phyloP scores from a whole-genome alignment of 1,140 invertebrate genomes.

The Pseudomyrmex sp. region DNA sequence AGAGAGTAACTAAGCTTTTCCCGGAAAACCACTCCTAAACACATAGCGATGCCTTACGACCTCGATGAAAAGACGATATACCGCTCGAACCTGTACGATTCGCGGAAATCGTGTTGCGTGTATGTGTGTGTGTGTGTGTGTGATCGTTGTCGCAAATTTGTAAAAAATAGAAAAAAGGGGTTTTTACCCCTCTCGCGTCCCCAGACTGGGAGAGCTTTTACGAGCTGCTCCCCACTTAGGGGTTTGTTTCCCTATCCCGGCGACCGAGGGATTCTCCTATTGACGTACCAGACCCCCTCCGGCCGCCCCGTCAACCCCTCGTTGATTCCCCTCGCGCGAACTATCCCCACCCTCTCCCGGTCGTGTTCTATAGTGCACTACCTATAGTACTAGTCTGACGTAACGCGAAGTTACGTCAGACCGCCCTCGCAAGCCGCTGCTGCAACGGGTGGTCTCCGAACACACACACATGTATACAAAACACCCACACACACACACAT shows the following conservation, averaged over 20 bases:
- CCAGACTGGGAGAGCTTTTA: slow-evolving; percentile 40
- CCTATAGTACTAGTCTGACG: slow-evolving; percentile 21
- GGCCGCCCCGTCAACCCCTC: slow-evolving; percentile 3
- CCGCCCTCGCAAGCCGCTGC: slow-evolving; percentile 30
- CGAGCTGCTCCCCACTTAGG: slow-evolving; percentile 41
- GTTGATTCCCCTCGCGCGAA: slow-evolving; percentile 9
- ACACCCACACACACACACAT: background rate
- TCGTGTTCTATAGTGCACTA: background rate
- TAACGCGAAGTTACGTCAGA: slow-evolving; percentile 55
- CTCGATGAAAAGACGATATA: background rate
- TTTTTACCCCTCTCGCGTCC: slow-evolving; percentile 29
- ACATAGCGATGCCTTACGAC: background rate
- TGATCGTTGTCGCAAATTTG: slow-evolving; percentile 28
- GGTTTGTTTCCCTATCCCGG: slow-evolving; percentile 28
- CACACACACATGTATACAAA: background rate
- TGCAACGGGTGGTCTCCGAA: slow-evolving; percentile 35
- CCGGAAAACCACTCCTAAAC: background rate
- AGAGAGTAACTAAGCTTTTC: background rate
- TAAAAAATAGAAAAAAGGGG: background rate
- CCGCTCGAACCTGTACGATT: background rate
- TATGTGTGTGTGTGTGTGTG: no score
- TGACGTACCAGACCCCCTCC: slow-evolving; percentile 36
- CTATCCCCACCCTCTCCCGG: slow-evolving; percentile 10
- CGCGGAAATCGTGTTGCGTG: slow-evolving; percentile 21
- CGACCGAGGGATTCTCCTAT: slow-evolving; percentile 48